Percentiles rank a stretch among this genome's conserved stretches.
These are phyloP conservation scores for Thunnus albacares DNA, from an alignment of 2,797 vertebrate genomes.

Conservation along the genomic window DNA sequence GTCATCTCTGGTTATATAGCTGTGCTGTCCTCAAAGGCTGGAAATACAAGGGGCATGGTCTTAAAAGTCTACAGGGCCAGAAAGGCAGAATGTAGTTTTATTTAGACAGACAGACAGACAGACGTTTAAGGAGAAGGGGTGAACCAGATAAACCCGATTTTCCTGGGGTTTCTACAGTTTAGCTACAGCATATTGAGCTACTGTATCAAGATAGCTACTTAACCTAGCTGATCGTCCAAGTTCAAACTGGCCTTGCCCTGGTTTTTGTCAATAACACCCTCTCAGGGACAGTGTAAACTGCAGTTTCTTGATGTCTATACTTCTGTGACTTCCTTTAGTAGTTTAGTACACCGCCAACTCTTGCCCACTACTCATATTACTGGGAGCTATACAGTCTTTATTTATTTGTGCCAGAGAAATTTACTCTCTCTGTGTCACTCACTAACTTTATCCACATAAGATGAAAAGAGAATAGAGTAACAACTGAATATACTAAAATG, in stretches of 20 bases:
- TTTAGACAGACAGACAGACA: conserved; percentile 23
- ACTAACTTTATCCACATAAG: background rate
- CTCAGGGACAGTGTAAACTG: too few relatives aligned
- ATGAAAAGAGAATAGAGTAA: background rate
- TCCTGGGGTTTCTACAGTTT: background rate
- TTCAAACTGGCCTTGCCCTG: background rate
- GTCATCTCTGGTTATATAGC: conserved; percentile 25
- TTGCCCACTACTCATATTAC: background rate
- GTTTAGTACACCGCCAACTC: background rate
- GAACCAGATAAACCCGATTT: background rate
- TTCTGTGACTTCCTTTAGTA: background rate
- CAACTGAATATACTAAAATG: background rate
- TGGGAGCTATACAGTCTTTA: background rate
- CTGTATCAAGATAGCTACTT: conserved; percentile 1
- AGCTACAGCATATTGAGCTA: background rate
- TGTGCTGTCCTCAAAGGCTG: conserved; percentile 14
- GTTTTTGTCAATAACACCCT: background rate
- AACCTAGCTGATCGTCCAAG: background rate
- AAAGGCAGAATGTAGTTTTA: conserved; percentile 4
- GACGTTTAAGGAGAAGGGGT: background rate
- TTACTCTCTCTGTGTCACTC: background rate
- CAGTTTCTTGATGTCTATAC: background rate
- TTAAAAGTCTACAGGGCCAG: conserved; percentile 10
- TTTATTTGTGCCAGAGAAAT: background rate
- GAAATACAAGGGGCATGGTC: conserved; percentile 5